Evolutionary conservation across 2,888 invertebrate genomes (phyloP).

Genomic region (Eristalinus aeneus): DNA sequence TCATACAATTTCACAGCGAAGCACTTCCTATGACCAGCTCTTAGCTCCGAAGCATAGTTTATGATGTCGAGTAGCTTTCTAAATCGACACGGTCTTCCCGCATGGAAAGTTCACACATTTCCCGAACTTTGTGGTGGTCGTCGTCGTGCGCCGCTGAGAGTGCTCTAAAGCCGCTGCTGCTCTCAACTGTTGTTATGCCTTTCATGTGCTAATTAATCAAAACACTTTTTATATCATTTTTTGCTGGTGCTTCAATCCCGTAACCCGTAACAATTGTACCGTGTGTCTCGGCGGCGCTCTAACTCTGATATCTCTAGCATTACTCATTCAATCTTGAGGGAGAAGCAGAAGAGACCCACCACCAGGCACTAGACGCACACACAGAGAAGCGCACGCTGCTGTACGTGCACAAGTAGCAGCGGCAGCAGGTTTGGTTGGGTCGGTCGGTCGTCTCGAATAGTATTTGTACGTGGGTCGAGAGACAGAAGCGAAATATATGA

Average conservation of each 20-base stretch:
- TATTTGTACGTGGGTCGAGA: slow-evolving; percentile 49
- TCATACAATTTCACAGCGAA: background rate
- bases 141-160: background rate
- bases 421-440: slow-evolving; percentile 46
- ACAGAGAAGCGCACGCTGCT: slow-evolving; percentile 27
- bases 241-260: slow-evolving; percentile 24
- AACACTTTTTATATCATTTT: slow-evolving; percentile 40
- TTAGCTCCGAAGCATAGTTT: slow-evolving; percentile 42
- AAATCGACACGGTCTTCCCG: slow-evolving; percentile 34
- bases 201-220: slow-evolving; percentile 37
- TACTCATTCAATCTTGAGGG: slow-evolving; percentile 61
- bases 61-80: slow-evolving; percentile 38
- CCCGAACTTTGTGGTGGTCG: slow-evolving; percentile 22
- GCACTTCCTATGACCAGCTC: background rate
- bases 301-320: slow-evolving; percentile 46
- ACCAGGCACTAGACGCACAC: slow-evolving; percentile 34
- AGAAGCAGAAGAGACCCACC: slow-evolving; percentile 59
- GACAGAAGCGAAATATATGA: slow-evolving; percentile 59
- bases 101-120: slow-evolving; percentile 50
- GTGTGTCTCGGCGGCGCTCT: slow-evolving; percentile 43
- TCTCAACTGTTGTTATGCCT: background rate
- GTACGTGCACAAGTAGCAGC: slow-evolving; percentile 53
- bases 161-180: background rate
- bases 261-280: slow-evolving; percentile 44
- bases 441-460: slow-evolving; percentile 47